A percentile compares a stretch with the other conserved stretches of the same genome.
phyloP scores from a whole-genome alignment of 2,888 invertebrate genomes.

The Andricus curvator region DNA sequence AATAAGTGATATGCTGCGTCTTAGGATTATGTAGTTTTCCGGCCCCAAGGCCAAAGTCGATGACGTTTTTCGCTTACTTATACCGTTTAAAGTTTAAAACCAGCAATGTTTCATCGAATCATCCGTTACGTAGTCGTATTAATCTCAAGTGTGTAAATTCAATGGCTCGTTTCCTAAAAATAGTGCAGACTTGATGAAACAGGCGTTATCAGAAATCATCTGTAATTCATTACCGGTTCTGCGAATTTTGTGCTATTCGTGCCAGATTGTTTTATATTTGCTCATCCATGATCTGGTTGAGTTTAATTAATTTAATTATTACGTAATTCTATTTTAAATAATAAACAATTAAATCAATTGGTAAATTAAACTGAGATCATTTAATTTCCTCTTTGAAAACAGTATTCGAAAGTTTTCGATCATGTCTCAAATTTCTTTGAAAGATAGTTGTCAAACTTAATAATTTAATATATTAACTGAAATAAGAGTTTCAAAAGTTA shows the following conservation, averaged over 20 bases:
- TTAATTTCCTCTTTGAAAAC: too few species aligned
- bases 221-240: slow-evolving; percentile 19
- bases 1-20: slow-evolving; percentile 36
- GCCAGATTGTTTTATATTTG: neutral
- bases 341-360: too few species aligned
- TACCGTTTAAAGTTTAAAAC: slow-evolving; percentile 11
- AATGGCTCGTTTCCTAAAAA: slow-evolving; percentile 36
- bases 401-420: too few species aligned
- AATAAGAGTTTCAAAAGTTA: too few species aligned
- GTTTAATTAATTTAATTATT: neutral
- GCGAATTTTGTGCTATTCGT: neutral
- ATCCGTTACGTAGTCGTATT: slow-evolving; percentile 4
- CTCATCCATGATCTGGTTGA: neutral
- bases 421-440: too few species aligned
- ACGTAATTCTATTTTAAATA: neutral
- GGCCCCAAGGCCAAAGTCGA: slow-evolving; percentile 27
- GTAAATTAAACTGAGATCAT: too few species aligned
- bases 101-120: neutral
- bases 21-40: slow-evolving; percentile 42
- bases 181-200: slow-evolving; percentile 13
- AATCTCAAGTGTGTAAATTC: slow-evolving; percentile 21
- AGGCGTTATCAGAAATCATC: slow-evolving; percentile 5
- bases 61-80: slow-evolving; percentile 22
- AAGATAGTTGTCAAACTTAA: too few species aligned
- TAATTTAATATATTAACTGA: too few species aligned